Percentiles rank a stretch among this genome's conserved stretches.
Conservation (phyloP, 2,888 invertebrate genomes). For the Pelosia muscerda region DNA sequence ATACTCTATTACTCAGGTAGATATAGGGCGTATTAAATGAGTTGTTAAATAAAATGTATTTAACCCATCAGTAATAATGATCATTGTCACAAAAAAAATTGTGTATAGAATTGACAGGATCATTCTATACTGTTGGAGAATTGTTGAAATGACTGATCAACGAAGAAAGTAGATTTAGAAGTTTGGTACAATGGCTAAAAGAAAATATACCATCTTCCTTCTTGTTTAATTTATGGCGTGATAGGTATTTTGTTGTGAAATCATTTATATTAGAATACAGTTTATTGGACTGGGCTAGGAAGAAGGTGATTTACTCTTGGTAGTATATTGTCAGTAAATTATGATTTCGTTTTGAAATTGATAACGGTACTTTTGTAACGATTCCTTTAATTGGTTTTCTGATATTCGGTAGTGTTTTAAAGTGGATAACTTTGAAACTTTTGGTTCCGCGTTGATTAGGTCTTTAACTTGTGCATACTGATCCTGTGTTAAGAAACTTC, state of each 20-base stretch:
- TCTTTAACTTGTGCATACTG: neutral
- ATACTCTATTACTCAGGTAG: neutral
- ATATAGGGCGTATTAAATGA: too few relatives aligned
- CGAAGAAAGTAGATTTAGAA: neutral
- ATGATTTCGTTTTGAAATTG: neutral
- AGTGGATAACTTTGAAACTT: neutral
- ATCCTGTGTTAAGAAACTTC: neutral
- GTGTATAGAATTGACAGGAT: neutral
- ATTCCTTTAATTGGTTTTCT: neutral
- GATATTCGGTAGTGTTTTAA: neutral
- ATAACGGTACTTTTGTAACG: neutral
- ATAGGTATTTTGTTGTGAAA: conserved; percentile 7
- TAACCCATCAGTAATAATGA: neutral
- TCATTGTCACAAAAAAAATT: neutral
- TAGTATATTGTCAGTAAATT: neutral
- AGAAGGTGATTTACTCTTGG: conserved; percentile 9
- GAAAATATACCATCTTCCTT: neutral
- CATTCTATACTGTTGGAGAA: neutral
- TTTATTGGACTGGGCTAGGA: conserved; percentile 12
- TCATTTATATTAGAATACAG: conserved; percentile 23
- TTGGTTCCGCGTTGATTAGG: neutral
- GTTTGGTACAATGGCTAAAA: neutral
- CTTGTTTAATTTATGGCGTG: conserved; percentile 21
- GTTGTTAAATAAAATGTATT: too few relatives aligned
- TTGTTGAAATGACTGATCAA: too few relatives aligned